Conservation (phyloP, 2,888 invertebrate genomes). For the Blastobasis lacticolella region DNA sequence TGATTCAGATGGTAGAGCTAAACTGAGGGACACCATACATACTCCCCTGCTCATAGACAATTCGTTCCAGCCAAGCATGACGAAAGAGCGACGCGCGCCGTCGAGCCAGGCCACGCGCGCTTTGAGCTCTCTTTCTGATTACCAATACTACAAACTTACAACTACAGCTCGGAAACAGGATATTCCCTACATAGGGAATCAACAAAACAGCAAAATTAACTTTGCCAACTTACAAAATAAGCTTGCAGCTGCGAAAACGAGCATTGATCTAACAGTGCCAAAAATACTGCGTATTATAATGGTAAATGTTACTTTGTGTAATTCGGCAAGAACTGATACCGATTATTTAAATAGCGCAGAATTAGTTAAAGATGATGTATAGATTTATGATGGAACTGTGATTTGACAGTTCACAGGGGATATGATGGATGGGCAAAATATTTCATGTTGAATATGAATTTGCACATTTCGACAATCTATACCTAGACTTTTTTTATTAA, state of each 20-base stretch:
- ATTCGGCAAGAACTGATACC: neutral
- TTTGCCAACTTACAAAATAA: neutral
- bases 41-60: conserved; percentile 48
- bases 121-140: conserved; percentile 24
- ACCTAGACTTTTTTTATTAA: too few relatives aligned
- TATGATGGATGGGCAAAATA: conserved; percentile 4
- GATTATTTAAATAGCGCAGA: conserved; percentile 26
- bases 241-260: neutral
- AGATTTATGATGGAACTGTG: conserved; percentile 42
- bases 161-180: too few relatives aligned
- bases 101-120: conserved; percentile 58
- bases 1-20: too few relatives aligned
- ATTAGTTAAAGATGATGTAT: conserved; percentile 38
- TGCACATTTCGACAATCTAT: too few relatives aligned
- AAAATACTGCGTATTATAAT: too few relatives aligned
- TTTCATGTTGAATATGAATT: neutral
- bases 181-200: conserved; percentile 26
- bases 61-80: conserved; percentile 65
- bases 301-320: neutral
- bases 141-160: too few relatives aligned
- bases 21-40: conserved; percentile 12
- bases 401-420: conserved; percentile 18
- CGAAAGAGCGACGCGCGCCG: conserved; percentile 54
- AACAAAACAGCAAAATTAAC: conserved; percentile 18
- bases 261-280: too few relatives aligned